Conservation (phyloP, 2,888 invertebrate species). For the Agonum fuliginosum region DNA sequence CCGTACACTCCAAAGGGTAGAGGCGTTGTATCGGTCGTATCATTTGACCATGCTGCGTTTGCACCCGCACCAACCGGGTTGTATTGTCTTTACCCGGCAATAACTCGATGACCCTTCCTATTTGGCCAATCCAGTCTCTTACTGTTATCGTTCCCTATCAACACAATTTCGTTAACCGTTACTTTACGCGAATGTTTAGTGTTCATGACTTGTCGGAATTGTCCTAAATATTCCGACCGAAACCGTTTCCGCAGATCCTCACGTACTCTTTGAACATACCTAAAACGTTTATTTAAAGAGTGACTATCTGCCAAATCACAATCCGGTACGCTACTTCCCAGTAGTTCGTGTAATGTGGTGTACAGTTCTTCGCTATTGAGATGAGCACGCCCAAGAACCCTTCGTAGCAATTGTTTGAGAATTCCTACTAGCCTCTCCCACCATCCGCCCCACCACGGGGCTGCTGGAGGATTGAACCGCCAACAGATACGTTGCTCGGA, state of each 20-base stretch:
- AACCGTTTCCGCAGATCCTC: constrained; percentile 63
- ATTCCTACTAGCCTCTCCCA: no score
- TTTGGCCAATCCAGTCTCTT: constrained; percentile 40
- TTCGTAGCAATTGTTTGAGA: no score
- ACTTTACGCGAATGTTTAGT: constrained; percentile 8
- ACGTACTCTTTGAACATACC: constrained; percentile 61
- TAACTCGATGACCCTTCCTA: constrained; percentile 21
- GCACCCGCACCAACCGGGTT: constrained; percentile 71
- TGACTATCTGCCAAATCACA: constrained; percentile 60
- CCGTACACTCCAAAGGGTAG: constrained; percentile 1
- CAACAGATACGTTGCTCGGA: no score
- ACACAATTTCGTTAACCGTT: constrained; percentile 25
- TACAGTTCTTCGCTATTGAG: no score
- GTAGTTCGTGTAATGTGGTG: constrained; percentile 62
- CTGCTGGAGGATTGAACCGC: no score
- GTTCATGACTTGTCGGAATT: constrained; percentile 35
- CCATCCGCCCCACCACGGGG: no score
- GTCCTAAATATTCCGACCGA: constrained; percentile 63
- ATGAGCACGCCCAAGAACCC: no score
- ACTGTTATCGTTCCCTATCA: constrained; percentile 33
- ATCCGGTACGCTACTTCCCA: constrained; percentile 62
- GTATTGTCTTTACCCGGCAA: constrained; percentile 23
- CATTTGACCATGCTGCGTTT: neutral
- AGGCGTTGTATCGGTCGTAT: neutral
- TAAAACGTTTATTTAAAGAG: constrained; percentile 60